A percentile compares a stretch with the other conserved stretches of the same genome.
Evolutionary conservation across 2,113 vertebrate genomes (phyloP).

Genomic region (Sturnira hondurensis): DNA sequence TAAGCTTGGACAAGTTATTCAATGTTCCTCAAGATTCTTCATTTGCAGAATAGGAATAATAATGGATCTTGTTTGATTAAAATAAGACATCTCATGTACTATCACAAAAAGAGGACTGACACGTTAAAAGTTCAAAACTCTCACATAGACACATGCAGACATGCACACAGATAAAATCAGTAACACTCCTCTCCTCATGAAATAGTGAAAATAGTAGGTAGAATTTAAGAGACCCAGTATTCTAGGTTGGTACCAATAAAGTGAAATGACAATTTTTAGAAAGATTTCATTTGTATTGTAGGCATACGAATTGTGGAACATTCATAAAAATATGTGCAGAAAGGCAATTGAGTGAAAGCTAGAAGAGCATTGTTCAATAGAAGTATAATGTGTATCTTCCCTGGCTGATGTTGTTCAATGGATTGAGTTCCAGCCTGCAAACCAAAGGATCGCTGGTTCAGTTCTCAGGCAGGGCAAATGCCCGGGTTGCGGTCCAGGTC

Average conservation of each 20-base stretch:
- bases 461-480: too few relatives aligned
- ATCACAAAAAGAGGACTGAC: background rate
- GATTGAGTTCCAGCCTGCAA: too few relatives aligned
- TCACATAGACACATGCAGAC: background rate
- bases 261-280: background rate
- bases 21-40: background rate
- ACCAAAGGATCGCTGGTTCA: too few relatives aligned
- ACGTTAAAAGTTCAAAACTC: background rate
- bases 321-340: background rate
- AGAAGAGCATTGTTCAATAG: background rate
- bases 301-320: background rate
- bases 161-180: background rate
- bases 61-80: background rate
- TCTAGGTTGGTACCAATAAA: background rate
- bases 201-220: background rate
- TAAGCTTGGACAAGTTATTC: background rate
- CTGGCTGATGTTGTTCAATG: too few relatives aligned
- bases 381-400: too few relatives aligned
- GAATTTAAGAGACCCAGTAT: background rate
- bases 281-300: background rate
- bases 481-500: too few relatives aligned
- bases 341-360: background rate
- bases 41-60: background rate
- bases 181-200: fast-evolving
- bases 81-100: background rate